Base-by-base conservation (phyloP, 2,888 invertebrate species). In the Rhagium mordax region DNA sequence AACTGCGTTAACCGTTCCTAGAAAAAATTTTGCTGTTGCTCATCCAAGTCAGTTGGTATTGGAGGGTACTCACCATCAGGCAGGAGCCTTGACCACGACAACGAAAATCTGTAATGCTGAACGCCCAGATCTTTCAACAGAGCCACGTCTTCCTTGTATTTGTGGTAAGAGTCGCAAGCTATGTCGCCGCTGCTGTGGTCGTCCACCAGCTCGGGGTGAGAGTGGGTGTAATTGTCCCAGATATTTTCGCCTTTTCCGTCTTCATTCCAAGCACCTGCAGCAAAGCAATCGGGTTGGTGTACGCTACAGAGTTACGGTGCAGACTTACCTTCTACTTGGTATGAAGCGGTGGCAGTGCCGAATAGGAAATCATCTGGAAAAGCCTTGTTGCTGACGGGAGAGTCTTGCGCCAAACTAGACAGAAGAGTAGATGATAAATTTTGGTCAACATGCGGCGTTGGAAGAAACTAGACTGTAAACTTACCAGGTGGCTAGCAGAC, bases 151-250 rank as follows among this genome's bases (percentile, higher is more conserved):
- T 91, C 90, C 79, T 89, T 88, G 84, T 90, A 91, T 79, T 88
- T 89, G 85, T 93, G 91, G 85, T 93, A 94, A 24, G 93, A 93
- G 84, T 94, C 92, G 69, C 91, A 91, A 0, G 93, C 91, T 0
- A 92, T 86, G 81, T 94, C 92, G 0, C 90, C 93, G 70, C 90
- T 93, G 0, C 89, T 88, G 2, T 89, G 85, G 76, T 92, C 90
- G 76, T 83, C 85, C 7, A 93, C 89, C 59, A 76, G 74, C 15
- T 85, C 83, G 3, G 87, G 87, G 75, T 84, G 86, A 0, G 84
- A 87, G 72, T 91, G 92, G 1, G 84, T 83, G 33, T 85, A 85
- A 5, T 83, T 82, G 80, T 90, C 90, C 90, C 90, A 91, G 69
- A 90, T 89, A 80, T 88, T 91, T 80, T 88, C 87, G 7, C 79